Evolutionary conservation across 2,797 vertebrate species (phyloP).

Genomic region (Antrozous pallidus): DNA sequence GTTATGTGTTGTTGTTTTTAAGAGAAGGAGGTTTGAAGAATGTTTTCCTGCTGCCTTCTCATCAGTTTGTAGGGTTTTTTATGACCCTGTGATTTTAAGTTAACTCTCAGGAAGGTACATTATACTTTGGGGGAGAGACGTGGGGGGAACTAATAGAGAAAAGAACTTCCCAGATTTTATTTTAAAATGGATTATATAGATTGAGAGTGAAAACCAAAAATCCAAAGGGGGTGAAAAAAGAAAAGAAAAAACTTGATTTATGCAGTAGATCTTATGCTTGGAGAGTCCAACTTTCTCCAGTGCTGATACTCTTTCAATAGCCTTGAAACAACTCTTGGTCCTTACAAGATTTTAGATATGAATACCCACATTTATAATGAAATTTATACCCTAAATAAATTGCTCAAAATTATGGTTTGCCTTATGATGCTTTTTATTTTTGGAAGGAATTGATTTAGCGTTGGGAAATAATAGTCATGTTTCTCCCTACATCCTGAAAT

Average conservation of each 20-base stretch:
- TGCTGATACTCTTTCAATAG: background rate
- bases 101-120: background rate
- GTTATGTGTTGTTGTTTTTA: no score
- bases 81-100: background rate
- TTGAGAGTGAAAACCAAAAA: slow-evolving; percentile 12
- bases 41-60: background rate
- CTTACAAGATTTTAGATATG: background rate
- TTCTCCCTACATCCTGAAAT: slow-evolving; percentile 17
- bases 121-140: background rate
- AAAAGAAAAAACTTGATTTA: background rate
- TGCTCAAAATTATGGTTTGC: slow-evolving; percentile 12
- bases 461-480: background rate
- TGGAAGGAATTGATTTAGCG: slow-evolving; percentile 14
- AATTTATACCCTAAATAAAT: background rate
- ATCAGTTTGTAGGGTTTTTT: background rate
- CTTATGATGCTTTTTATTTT: background rate
- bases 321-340: background rate
- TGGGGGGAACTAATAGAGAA: background rate
- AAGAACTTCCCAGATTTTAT: background rate
- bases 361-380: background rate
- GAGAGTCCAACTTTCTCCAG: background rate
- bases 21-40: background rate
- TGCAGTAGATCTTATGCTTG: background rate
- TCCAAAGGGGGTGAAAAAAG: background rate
- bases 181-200: slow-evolving; percentile 21